Conservation (phyloP, 2,113 vertebrate species). For the Barnardius zonarius region DNA sequence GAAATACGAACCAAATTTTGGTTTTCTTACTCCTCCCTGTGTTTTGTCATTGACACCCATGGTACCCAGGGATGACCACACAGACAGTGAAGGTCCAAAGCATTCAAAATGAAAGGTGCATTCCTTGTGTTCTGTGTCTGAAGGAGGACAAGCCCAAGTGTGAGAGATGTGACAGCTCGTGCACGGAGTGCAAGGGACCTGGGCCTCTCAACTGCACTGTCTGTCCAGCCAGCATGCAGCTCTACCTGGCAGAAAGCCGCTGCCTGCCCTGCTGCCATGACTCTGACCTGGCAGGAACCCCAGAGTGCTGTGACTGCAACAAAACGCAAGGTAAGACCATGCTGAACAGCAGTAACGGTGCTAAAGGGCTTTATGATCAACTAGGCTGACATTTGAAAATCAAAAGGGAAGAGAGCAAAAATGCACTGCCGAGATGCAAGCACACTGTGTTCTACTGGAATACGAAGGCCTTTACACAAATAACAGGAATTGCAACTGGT, state of each 20-base stretch:
- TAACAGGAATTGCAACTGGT: fast-evolving
- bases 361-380: neutral
- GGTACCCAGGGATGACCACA: neutral
- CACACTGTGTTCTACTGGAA: neutral
- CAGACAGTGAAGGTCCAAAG: neutral
- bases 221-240: conserved; percentile 75
- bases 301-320: conserved; percentile 87
- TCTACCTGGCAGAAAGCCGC: conserved; percentile 78
- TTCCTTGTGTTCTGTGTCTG: conserved; percentile 5
- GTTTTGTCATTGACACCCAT: neutral
- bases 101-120: neutral
- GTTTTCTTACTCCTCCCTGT: neutral
- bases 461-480: neutral
- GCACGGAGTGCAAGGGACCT: conserved; percentile 85
- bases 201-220: conserved; percentile 80
- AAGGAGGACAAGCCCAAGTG: conserved; percentile 71
- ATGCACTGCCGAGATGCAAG: neutral
- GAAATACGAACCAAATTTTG: neutral
- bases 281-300: neutral
- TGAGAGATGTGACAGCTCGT: conserved; percentile 80
- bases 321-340: conserved; percentile 72
- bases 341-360: neutral
- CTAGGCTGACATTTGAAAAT: neutral
- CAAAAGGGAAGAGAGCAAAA: neutral
- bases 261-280: conserved; percentile 84